These are phyloP conservation scores for Leucoraja ocellata DNA, from an alignment of 2,797 vertebrate species.

Conservation along the genomic window DNA sequence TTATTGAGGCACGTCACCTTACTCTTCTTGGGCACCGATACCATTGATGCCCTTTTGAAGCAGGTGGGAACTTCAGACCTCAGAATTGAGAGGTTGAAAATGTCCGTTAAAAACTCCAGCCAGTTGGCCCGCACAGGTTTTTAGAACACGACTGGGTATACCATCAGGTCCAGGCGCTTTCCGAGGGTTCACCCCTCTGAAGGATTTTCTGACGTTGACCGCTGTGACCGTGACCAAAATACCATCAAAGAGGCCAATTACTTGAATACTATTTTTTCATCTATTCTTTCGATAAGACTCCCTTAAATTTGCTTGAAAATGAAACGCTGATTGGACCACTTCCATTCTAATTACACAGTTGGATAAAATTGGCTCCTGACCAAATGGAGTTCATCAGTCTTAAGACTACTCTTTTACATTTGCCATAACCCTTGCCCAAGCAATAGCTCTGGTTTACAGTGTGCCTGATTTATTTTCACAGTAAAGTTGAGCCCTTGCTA, in stretches of 20 bases:
- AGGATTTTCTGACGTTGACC: too few species aligned
- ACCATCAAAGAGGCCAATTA: slow-evolving; percentile 57
- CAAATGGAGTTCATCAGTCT: slow-evolving; percentile 67
- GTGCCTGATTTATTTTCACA: background rate
- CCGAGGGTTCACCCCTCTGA: too few species aligned
- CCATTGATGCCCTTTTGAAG: too few species aligned
- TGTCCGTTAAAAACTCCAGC: too few species aligned
- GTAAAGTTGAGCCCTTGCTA: background rate
- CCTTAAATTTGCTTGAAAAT: slow-evolving; percentile 64
- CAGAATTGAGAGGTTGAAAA: too few species aligned
- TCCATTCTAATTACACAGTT: slow-evolving; percentile 87
- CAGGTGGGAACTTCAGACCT: too few species aligned
- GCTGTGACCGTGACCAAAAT: too few species aligned
- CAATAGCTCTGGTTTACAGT: slow-evolving; percentile 38
- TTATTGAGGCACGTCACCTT: too few species aligned
- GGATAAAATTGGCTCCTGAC: slow-evolving; percentile 59
- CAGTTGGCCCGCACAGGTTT: too few species aligned
- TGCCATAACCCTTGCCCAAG: background rate
- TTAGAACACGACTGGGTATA: too few species aligned
- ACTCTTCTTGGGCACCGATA: too few species aligned
- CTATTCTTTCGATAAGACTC: slow-evolving; percentile 60
- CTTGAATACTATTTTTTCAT: slow-evolving; percentile 56
- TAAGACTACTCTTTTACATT: slow-evolving; percentile 55
- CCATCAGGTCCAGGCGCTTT: too few species aligned
- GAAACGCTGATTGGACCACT: slow-evolving; percentile 69